phyloP scores from a whole-genome alignment of 2,113 vertebrate species.

The Elachura formosa region DNA sequence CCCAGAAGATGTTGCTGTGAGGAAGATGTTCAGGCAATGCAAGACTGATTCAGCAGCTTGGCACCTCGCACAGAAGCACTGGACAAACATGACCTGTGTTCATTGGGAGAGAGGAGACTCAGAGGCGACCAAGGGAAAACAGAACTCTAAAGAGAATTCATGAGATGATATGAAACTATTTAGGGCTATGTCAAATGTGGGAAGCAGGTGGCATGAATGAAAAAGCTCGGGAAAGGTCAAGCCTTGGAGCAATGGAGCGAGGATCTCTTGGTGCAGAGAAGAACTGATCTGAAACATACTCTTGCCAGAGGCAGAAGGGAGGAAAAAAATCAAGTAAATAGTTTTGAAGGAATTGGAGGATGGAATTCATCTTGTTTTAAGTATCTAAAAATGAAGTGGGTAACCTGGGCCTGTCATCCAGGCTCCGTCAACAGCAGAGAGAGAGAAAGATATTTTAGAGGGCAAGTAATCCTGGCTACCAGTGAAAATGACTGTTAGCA shows the following conservation, averaged over 20 bases:
- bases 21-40: not conserved
- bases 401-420: not conserved
- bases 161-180: not conserved
- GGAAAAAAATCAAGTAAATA: slow-evolving; percentile 10
- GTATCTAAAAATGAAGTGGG: not conserved
- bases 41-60: not conserved
- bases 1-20: not conserved
- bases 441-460: not conserved
- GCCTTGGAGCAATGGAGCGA: not conserved
- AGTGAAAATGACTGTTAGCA: not conserved
- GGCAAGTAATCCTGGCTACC: not conserved
- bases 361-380: not conserved
- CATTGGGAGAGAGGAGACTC: not conserved
- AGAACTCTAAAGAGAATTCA: not conserved
- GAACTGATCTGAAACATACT: not conserved
- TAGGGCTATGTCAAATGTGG: not conserved
- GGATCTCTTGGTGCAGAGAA: not conserved
- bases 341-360: not conserved
- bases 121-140: not conserved
- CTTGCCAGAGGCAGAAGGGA: not conserved
- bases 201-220: slow-evolving; percentile 15
- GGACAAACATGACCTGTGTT: not conserved
- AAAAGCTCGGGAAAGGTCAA: slow-evolving; percentile 22
- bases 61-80: not conserved
- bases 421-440: not conserved